These are phyloP conservation scores for Mus pahari DNA, from an alignment of 2,113 vertebrate genomes.

Conservation along the genomic window DNA sequence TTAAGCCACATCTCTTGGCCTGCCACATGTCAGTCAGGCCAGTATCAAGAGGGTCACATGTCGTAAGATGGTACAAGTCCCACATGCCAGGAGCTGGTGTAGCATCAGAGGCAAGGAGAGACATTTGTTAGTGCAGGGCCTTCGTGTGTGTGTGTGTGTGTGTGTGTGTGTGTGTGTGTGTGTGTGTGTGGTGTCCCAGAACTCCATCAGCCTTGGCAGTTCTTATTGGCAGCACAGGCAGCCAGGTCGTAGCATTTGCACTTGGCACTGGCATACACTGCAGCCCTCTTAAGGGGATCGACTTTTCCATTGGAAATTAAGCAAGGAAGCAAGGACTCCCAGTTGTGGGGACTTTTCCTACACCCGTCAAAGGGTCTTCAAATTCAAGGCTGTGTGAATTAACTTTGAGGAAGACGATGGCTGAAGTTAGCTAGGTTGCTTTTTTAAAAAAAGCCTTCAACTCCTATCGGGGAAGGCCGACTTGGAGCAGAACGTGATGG, in stretches of 20 bases:
- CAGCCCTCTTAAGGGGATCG: no score
- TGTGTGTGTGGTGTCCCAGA: not conserved
- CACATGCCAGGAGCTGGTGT: slow-evolving; percentile 14
- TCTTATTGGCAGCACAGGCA: not conserved
- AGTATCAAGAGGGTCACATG: slow-evolving; percentile 63
- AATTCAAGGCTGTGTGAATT: not conserved
- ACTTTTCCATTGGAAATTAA: not conserved
- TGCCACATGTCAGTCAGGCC: slow-evolving; percentile 66
- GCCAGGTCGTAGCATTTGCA: not conserved
- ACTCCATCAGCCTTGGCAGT: not conserved
- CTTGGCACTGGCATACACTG: not conserved
- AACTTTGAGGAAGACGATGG: slow-evolving; percentile 8
- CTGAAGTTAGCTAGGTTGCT: slow-evolving; percentile 5
- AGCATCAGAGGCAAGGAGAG: slow-evolving; percentile 20
- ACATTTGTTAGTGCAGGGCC: slow-evolving; percentile 18
- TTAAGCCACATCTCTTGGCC: slow-evolving; percentile 47
- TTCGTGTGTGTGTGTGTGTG: not conserved
- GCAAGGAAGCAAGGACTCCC: not conserved
- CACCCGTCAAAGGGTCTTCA: not conserved
- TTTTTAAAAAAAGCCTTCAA: not conserved
- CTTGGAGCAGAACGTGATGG: not conserved
- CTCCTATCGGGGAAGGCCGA: not conserved
- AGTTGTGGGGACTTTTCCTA: not conserved
- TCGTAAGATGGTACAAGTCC: slow-evolving; percentile 28
- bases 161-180: no score